A percentile compares a stretch with the other conserved stretches of the same genome.
These are phyloP conservation scores for Scylla paramamosain DNA, from an alignment of 1,140 invertebrate species.

Conservation along the genomic window DNA sequence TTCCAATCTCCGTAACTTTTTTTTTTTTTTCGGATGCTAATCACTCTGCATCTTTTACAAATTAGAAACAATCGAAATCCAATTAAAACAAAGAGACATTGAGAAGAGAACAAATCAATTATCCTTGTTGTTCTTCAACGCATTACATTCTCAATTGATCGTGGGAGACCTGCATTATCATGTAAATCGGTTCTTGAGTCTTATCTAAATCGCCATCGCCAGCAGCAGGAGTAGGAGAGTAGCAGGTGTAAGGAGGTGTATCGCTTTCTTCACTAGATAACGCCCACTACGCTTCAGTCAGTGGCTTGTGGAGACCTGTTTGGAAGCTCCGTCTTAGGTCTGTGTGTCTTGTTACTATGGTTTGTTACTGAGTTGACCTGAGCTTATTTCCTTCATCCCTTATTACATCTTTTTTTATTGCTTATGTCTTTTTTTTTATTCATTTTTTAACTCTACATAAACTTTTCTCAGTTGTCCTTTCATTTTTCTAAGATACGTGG, in stretches of 20 bases:
- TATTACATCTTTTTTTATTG: too few relatives aligned
- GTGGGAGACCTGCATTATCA: neutral
- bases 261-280: neutral
- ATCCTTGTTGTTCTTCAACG: neutral
- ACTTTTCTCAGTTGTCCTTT: neutral
- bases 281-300: neutral
- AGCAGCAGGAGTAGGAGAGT: neutral
- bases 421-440: too few relatives aligned
- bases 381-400: neutral
- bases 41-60: too few relatives aligned
- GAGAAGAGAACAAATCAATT: too few relatives aligned
- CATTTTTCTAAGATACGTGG: too few relatives aligned
- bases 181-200: neutral
- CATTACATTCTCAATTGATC: neutral
- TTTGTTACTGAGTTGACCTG: constrained; percentile 27
- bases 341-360: neutral
- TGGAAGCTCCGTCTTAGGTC: neutral
- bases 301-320: neutral
- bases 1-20: too few relatives aligned
- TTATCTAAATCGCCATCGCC: neutral
- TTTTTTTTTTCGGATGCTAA: too few relatives aligned
- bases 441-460: neutral
- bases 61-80: too few relatives aligned
- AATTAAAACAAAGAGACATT: too few relatives aligned
- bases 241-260: neutral